Evolutionary conservation across 1,140 invertebrate genomes (phyloP).

Genomic region (Dryas iulia): DNA sequence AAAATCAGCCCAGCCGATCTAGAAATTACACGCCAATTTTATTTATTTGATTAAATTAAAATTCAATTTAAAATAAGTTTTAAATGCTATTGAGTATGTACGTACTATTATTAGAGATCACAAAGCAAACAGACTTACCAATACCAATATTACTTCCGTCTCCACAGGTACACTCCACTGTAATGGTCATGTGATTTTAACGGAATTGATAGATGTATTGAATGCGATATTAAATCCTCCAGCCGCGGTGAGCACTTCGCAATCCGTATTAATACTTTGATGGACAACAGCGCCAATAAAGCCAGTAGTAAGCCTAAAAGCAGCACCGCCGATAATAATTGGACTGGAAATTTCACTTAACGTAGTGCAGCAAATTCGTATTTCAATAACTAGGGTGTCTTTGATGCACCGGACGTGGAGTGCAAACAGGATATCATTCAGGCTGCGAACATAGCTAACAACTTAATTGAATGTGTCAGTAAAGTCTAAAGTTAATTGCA

Average conservation of each 20-base stretch:
- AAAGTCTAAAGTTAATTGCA: conserved; percentile 3
- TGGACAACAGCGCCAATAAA: background rate
- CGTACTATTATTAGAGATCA: no score
- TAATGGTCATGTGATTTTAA: no score
- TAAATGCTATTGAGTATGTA: no score
- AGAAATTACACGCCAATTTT: no score
- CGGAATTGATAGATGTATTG: no score
- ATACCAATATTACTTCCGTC: no score
- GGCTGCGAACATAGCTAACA: background rate
- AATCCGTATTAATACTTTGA: background rate
- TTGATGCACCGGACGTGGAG: conserved; percentile 6
- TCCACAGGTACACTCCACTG: no score
- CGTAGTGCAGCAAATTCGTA: background rate
- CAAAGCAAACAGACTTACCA: no score
- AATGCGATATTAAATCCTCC: no score
- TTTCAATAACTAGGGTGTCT: background rate
- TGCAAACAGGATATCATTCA: conserved; percentile 12
- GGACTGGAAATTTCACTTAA: background rate
- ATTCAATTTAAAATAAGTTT: no score
- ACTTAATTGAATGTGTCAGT: background rate
- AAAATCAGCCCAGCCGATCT: no score
- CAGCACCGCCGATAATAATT: background rate
- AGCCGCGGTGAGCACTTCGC: background rate
- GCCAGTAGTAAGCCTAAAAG: background rate
- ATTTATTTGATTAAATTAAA: no score